Conservation (phyloP, 1,140 invertebrate species). For the Hestina assimilis region DNA sequence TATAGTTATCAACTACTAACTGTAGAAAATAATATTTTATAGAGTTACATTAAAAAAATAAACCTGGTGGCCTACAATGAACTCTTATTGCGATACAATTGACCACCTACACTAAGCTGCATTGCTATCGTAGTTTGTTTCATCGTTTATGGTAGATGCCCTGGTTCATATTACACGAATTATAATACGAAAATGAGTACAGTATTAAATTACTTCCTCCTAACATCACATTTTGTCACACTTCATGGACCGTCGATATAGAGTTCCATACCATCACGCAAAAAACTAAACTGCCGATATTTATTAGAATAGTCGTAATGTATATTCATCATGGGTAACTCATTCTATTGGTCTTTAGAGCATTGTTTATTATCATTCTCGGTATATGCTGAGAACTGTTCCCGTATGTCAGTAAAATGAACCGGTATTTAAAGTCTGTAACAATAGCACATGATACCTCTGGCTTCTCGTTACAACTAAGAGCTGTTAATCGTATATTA, state of each 20-base stretch:
- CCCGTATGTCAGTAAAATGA: constrained; percentile 37
- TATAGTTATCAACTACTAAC: no score
- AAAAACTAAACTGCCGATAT: constrained; percentile 18
- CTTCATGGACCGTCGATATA: not conserved
- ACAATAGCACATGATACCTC: constrained; percentile 16
- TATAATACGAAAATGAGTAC: no score
- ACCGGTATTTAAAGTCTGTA: constrained; percentile 7
- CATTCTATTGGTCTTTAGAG: constrained; percentile 47
- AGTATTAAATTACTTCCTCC: not conserved
- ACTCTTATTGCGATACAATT: no score
- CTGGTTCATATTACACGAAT: no score
- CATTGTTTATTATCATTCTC: constrained; percentile 44
- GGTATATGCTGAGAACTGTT: constrained; percentile 38
- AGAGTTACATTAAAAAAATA: no score
- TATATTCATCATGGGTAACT: constrained; percentile 40
- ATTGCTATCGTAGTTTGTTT: no score
- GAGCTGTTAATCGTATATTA: not conserved
- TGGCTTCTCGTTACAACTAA: constrained; percentile 1
- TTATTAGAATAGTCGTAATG: constrained; percentile 20
- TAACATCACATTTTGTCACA: not conserved
- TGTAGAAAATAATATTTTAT: no score
- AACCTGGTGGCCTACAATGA: no score
- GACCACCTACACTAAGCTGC: no score
- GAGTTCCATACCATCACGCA: not conserved
- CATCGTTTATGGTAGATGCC: no score